phyloP scores from a whole-genome alignment of 2,113 vertebrate genomes.

The Sterrhoptilus dennistouni region DNA sequence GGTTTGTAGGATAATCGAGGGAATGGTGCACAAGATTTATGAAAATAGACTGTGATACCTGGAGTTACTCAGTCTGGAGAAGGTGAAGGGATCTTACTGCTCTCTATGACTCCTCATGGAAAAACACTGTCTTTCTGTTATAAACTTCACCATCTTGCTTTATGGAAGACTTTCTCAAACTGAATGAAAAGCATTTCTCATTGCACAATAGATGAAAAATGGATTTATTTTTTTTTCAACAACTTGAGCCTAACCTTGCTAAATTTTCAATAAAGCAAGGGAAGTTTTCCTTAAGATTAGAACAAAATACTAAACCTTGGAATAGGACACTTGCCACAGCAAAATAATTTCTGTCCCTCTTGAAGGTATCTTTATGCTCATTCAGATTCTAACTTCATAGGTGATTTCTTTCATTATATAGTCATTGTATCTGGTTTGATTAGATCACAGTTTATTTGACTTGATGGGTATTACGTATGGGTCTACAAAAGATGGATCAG shows the following conservation, averaged over 20 bases:
- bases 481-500: slow-evolving; percentile 7
- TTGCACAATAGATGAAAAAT: background rate
- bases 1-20: background rate
- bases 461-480: background rate
- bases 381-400: background rate
- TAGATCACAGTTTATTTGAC: slow-evolving; percentile 29
- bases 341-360: background rate
- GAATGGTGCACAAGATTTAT: background rate
- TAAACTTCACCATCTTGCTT: background rate
- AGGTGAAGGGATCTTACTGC: background rate
- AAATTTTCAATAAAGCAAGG: background rate
- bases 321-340: background rate
- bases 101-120: background rate
- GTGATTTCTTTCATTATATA: background rate
- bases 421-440: background rate
- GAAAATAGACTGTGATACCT: background rate
- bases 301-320: background rate
- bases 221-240: background rate
- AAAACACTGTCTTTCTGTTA: background rate
- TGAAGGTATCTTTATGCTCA: background rate
- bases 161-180: background rate
- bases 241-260: background rate
- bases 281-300: background rate
- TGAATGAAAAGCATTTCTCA: background rate
- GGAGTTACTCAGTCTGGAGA: background rate